Evolutionary conservation across 2,113 vertebrate genomes (phyloP), one percentile per base, ranked within the genome.

Genomic region (Chaenogobius annularis): DNA sequence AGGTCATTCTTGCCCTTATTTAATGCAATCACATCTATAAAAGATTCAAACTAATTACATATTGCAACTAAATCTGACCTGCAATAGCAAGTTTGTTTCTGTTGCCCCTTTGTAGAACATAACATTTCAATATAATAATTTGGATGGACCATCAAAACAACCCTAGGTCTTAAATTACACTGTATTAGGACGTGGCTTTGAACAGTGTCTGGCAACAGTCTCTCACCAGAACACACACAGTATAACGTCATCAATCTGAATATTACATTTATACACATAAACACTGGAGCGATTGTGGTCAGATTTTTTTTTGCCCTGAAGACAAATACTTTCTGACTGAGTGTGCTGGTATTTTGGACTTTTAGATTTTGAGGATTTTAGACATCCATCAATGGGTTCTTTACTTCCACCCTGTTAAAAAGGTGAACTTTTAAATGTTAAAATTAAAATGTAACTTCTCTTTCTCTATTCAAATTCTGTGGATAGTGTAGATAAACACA

Each of bases 281-380:
- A 15, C 10, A 50, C 19, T 50, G 10, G 10, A 2, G 22, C 52
- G 11, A 58, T 61, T 73, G 15, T 56, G 63, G 58, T 76, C 70
- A 66, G 56, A 37, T 72, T 72, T 61, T 72, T 61, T 77, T 69
- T 81, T 59, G 74, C 69, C 50, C 61, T 69, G 52, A 75, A 50
- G 48, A 52, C 14, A 56, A 67, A 55, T 55, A 19, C 31, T 66
- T 56, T 47, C 7, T 26, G 31, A 37, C 15, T 67, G 10, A 61
- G 7, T 23, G 10, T 59, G 22, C 26, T n/a, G 69, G 64, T 44
- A 15, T 59, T 55, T 66, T 52, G 4, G 1, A 26, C 71, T 31
- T 83, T 71, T 59, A 69, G 55, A 69, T 66, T 22, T 9, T 37
- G 62, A 63, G 3, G 19, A 50, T 48, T 62, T 22, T 23, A 82